Base-by-base conservation (phyloP, 2,888 invertebrate genomes). In the Toxonevra muliebris region DNA sequence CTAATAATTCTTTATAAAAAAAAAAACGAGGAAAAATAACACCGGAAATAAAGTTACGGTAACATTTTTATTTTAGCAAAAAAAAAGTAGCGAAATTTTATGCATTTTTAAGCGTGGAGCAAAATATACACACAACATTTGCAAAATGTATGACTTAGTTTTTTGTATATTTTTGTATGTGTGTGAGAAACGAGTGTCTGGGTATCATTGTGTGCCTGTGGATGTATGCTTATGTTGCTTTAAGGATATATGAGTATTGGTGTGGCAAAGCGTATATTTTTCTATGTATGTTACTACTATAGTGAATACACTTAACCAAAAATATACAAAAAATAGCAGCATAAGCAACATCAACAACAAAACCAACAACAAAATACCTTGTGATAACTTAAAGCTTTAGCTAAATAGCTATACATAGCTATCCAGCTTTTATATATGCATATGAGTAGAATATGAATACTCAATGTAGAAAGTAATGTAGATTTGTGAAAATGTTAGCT, bases 331-430 rank as follows among this genome's bases (percentile, higher is more conserved):
- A 52, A 19, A 52, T 17, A 55, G 20, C 7, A 55, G 55, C 30
- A 30, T 4, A 30, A 30, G 30, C 2, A 7, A 55, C 41, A 58
- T n/a, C 41, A 42, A 30, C 30, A 30, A 40, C 41, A 60, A 41
- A 53, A 20, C 30, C 57, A 48, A 43, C 50, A 54, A 43, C 57
- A 30, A 30, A 30, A 30, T 30, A 66, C 43, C 45, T 20, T 55
- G 54, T 64, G 66, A 61, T 69, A 66, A 63, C 63, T 61, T 60
- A 60, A 66, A 69, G 62, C n/a, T n/a, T 42, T 50, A 69, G 60
- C 65, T 69, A 60, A 69, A 63, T 69, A 65, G 41, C 61, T 30
- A 30, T 30, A 7, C 30, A 4, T 30, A n/a, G 30, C 7, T 30
- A 30, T 7, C n/a, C n/a, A n/a, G n/a, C n/a, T 7, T 58, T 69